Base-by-base conservation (phyloP, 2,797 vertebrate species). In the Trachops cirrhosus region DNA sequence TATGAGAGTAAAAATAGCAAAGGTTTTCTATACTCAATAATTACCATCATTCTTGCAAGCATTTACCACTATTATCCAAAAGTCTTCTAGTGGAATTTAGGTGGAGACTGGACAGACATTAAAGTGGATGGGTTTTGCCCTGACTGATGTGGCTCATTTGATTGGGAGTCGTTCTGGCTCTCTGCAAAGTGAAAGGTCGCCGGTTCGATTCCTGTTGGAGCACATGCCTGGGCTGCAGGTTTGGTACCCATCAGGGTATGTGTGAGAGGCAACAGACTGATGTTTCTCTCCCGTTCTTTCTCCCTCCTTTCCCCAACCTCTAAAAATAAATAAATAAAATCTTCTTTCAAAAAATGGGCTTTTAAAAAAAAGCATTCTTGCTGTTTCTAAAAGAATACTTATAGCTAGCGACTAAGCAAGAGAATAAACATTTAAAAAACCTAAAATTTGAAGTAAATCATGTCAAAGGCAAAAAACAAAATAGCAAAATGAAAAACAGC, bases 331-430 rank as follows among this genome's bases (percentile, higher is more conserved):
- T 64, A 64, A 64, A n/a, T n/a, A 64, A n/a, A 59, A 26, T 11
- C 24, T 29, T n/a, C n/a, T 64, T 64, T 64, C 2, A 10, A 10
- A 44, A 32, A n/a, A n/a, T 16, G 3, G 62, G 29, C 14, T n/a
- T 62, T 89, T 91, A 19, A 19, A 3, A 39, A 34, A 46, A 85
- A 68, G 15, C 82, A 68, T 84, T 85, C 39, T 92, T 92, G 48
- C 46, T 93, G 2, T 79, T 94, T 75, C 80, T 89, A 37, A 90
- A 95, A 92, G 46, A 89, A 94, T 44, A 37, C 29, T 94, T 52
- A 34, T 4, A 84, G 52, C 44, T 86, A 26, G 22, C 0, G 14
- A 94, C 8, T 89, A 80, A 75, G 80, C 86, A 68, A 90, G 67
- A 87, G 54, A 80, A 92, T 85, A 74, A 68, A 14, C 52, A 32